Evolutionary conservation across 1,140 invertebrate genomes (phyloP).

Genomic region (Elymnias hypermnestra): DNA sequence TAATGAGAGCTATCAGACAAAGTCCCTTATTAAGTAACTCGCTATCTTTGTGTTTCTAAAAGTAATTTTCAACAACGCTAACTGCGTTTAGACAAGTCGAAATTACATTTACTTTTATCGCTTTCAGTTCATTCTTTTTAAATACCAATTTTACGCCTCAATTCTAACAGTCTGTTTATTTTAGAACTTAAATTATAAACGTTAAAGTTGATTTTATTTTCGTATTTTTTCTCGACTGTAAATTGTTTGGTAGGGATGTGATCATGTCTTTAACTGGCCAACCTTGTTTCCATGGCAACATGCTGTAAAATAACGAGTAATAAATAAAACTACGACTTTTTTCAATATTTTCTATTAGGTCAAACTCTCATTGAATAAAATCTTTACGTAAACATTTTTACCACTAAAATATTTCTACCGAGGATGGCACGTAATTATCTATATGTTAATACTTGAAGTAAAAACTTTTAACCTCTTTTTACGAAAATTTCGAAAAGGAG

Average conservation of each 20-base stretch:
- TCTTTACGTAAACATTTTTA: too few relatives aligned
- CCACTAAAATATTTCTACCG: too few relatives aligned
- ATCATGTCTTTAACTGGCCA: background rate
- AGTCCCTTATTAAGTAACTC: too few relatives aligned
- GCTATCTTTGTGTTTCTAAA: background rate
- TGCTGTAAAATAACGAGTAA: background rate
- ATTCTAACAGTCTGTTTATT: background rate
- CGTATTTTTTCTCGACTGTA: background rate
- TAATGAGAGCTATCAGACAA: too few relatives aligned
- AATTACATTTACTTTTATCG: slow-evolving; percentile 4
- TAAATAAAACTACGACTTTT: too few relatives aligned
- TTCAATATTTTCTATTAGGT: too few relatives aligned
- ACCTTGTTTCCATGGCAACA: background rate
- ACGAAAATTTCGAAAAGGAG: too few relatives aligned
- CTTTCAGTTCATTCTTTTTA: slow-evolving; percentile 2
- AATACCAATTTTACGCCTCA: background rate
- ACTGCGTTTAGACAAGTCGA: background rate
- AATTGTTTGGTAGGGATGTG: background rate
- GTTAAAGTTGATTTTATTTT: background rate
- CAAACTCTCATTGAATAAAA: too few relatives aligned
- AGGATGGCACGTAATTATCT: too few relatives aligned
- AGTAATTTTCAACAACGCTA: slow-evolving; percentile 1
- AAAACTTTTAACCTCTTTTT: too few relatives aligned
- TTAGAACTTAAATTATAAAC: background rate
- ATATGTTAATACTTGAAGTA: too few relatives aligned